phyloP scores from a whole-genome alignment of 1,140 invertebrate species.

The Drosophila mojavensis region DNA sequence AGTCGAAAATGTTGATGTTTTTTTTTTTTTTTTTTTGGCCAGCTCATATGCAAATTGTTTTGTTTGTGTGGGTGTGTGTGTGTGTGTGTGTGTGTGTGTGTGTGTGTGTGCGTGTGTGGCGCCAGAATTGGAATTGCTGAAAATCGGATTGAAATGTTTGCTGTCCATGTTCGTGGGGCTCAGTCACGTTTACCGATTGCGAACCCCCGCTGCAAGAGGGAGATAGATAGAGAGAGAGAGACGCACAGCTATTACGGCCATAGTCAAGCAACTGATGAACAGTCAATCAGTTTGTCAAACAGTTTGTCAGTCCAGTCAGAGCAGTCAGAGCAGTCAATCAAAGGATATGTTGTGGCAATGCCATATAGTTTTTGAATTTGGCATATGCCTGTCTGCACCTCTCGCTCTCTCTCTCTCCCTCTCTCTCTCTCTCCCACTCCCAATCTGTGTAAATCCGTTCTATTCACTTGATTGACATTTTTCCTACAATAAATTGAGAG shows the following conservation, averaged over 20 bases:
- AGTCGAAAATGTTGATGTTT: conserved; percentile 62
- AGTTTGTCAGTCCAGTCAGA: conserved; percentile 58
- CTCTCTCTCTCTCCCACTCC: not conserved
- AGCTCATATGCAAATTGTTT: conserved; percentile 73
- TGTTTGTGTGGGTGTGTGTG: conserved; percentile 12
- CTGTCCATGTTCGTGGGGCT: conserved; percentile 64
- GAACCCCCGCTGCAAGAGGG: conserved; percentile 30
- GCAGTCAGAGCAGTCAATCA: conserved; percentile 63
- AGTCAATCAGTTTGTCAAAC: conserved; percentile 42
- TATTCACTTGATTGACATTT: conserved; percentile 77
- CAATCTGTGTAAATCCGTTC: conserved; percentile 41
- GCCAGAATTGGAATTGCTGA: conserved; percentile 68
- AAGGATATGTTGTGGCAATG: conserved; percentile 32
- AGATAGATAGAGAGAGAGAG: conserved; percentile 22
- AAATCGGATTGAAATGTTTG: conserved; percentile 82
- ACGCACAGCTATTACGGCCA: conserved; percentile 30
- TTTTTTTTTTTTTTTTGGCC: conserved; percentile 40
- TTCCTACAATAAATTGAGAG: conserved; percentile 63
- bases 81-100: conserved; percentile 17
- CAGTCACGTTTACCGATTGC: conserved; percentile 62
- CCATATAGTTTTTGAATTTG: conserved; percentile 70
- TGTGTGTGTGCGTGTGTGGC: conserved; percentile 40
- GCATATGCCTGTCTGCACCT: conserved; percentile 39
- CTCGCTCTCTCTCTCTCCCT: not conserved
- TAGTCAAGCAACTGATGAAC: conserved; percentile 42